phyloP scores from a whole-genome alignment of 2,888 invertebrate genomes.

The Tenthredo notha region DNA sequence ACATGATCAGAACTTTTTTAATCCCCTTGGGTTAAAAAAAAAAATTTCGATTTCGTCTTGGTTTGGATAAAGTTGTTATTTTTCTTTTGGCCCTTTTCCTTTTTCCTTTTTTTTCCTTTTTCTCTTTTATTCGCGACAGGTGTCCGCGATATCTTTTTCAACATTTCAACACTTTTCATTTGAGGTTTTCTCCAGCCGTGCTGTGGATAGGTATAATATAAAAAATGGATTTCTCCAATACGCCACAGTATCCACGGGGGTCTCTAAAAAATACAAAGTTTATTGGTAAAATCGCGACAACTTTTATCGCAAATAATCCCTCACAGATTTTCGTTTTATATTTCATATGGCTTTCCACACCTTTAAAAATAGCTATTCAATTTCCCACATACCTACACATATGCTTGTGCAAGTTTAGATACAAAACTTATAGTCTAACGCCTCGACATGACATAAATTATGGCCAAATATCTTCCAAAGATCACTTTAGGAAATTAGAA shows the following conservation, averaged over 20 bases:
- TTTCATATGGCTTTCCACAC: not conserved
- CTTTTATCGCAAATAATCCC: not conserved
- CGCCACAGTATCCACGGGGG: not conserved
- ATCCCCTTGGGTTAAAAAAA: not conserved
- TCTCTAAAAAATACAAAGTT: not conserved
- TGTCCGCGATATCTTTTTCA: not conserved
- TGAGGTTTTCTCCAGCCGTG: not conserved
- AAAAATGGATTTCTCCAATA: not conserved
- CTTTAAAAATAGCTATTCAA: not conserved
- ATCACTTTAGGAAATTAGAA: slow-evolving; percentile 38
- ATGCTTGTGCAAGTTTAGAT: not conserved
- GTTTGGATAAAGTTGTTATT: not conserved
- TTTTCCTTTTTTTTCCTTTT: not conserved
- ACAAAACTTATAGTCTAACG: not conserved
- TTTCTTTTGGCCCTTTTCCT: too few relatives aligned
- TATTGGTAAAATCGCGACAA: not conserved
- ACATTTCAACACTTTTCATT: not conserved
- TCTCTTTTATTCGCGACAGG: not conserved
- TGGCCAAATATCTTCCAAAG: not conserved
- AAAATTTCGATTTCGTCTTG: slow-evolving; percentile 1
- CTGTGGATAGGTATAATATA: not conserved
- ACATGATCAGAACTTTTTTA: not conserved
- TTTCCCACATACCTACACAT: not conserved
- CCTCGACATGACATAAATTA: not conserved
- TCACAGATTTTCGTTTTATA: not conserved